Evolutionary conservation across 2,888 invertebrate species (phyloP).

Genomic region (Tortricodes alternella): DNA sequence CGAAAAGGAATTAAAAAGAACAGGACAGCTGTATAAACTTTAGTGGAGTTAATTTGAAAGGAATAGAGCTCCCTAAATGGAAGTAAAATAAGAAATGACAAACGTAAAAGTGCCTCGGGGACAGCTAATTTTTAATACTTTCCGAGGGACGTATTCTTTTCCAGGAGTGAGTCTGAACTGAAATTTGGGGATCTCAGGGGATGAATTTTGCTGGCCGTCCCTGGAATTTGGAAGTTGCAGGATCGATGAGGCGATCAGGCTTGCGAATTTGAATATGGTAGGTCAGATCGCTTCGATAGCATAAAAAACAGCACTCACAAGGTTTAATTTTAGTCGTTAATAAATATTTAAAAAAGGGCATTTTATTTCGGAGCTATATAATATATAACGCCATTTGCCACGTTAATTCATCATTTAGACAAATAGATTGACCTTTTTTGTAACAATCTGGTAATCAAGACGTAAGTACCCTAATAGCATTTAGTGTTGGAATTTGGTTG

Average conservation of each 20-base stretch:
- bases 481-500: too few species aligned
- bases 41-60: slow-evolving; percentile 26
- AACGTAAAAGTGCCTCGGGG: slow-evolving; percentile 26
- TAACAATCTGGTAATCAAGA: too few species aligned
- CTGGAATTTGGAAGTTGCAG: slow-evolving; percentile 5
- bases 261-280: slow-evolving; percentile 1
- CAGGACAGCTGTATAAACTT: slow-evolving; percentile 29
- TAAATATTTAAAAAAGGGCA: too few species aligned
- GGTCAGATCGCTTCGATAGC: background rate
- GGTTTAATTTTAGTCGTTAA: too few species aligned
- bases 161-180: slow-evolving; percentile 4
- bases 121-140: slow-evolving; percentile 23
- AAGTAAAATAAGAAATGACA: slow-evolving; percentile 29
- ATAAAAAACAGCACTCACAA: background rate
- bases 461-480: too few species aligned
- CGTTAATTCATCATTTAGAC: too few species aligned
- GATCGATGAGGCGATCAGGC: slow-evolving; percentile 10
- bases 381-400: too few species aligned
- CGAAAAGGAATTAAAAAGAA: slow-evolving; percentile 30
- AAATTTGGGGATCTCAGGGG: slow-evolving; percentile 20
- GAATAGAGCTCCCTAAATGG: slow-evolving; percentile 30
- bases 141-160: background rate
- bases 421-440: too few species aligned
- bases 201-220: slow-evolving; percentile 9
- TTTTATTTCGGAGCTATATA: too few species aligned